Percentiles rank a stretch among this genome's conserved stretches.
Evolutionary conservation across 2,888 invertebrate genomes (phyloP).

Genomic region (Cephonodes hylas): DNA sequence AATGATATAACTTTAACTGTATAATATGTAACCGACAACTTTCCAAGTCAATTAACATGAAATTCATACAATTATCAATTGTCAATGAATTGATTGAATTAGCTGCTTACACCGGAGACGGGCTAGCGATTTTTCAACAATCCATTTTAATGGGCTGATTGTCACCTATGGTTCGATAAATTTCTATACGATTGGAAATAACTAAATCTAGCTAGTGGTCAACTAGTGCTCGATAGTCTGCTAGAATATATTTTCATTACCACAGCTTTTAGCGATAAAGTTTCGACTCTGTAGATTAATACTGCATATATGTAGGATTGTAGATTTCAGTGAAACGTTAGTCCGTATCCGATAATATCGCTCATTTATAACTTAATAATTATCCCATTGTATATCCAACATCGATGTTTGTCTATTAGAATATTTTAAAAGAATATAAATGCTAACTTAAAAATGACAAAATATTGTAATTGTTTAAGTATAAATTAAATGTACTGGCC

Average conservation of each 20-base stretch:
- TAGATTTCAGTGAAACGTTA: background rate
- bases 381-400: background rate
- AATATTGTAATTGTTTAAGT: background rate
- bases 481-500: background rate
- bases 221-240: background rate
- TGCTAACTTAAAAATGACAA: background rate
- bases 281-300: background rate
- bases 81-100: slow-evolving; percentile 9
- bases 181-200: background rate
- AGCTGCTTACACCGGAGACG: background rate
- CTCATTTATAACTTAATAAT: background rate
- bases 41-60: slow-evolving; percentile 9
- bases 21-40: slow-evolving; percentile 3
- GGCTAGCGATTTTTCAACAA: background rate
- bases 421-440: background rate
- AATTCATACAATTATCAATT: slow-evolving; percentile 9
- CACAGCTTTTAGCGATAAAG: background rate
- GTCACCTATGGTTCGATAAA: background rate
- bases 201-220: background rate
- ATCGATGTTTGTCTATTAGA: background rate
- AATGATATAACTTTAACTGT: background rate
- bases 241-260: background rate
- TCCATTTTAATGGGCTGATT: background rate
- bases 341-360: slow-evolving; percentile 2
- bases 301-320: background rate